Base-by-base conservation (phyloP, 2,113 vertebrate genomes). In the Excalfactoria chinensis region DNA sequence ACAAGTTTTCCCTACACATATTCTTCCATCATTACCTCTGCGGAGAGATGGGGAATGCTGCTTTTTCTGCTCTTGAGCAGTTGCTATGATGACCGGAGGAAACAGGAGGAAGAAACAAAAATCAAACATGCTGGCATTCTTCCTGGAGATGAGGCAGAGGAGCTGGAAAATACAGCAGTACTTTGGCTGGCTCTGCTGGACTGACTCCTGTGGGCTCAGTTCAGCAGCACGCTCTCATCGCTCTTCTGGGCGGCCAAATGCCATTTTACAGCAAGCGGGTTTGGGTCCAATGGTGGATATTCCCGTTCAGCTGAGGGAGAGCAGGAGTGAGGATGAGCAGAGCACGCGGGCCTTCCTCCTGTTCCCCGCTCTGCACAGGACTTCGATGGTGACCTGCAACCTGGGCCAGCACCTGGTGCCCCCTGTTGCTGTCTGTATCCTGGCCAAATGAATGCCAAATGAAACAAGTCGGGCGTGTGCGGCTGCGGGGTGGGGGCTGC, bases 131-230 rank as follows among this genome's bases (percentile, higher is more conserved):
- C 80, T 78, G 2, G 60, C 83, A 93, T 68, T 63, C 94, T 97
- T 98, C 95, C 96, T 97, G 96, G 95, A 97, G 86, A 96, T 60
- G 11, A 87, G 76, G 70, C 64, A 85, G 93, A 95, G 94, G 91
- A 72, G 64, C 76, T 93, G 96, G 95, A 97, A 96, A 96, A 84
- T 95, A 44, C 46, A 94, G 85, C 84, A 51, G 72, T 43, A 40
- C 84, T 22, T 68, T 87, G 85, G 70, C 71, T 85, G 30, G 35
- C 34, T 76, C 67, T 68, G 44, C 82, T 40, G 75, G 28, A 13
- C 62, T 95, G 94, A 75, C 63, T 90, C 63, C 85, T 71, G 43
- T 13, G 22, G 80, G 68, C 43, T 6, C 8, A 4, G 43, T 92
- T 77, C 93, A 95, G 79, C 66, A 93, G 59, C 56, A 49, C 71